phyloP scores from a whole-genome alignment of 2,113 vertebrate genomes.

The Panthera tigris region DNA sequence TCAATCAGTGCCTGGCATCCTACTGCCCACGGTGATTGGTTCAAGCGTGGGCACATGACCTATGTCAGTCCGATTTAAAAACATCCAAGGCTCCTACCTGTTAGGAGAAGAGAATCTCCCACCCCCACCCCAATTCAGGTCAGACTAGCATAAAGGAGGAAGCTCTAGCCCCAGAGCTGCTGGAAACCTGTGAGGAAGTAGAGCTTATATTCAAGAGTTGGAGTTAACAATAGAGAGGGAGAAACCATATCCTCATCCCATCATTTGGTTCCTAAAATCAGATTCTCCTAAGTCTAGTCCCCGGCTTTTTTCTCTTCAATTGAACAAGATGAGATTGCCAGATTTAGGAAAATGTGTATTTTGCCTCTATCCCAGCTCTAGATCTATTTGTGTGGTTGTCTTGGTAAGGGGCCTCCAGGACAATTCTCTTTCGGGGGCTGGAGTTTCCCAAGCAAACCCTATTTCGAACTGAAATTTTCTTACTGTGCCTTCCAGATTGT shows the following conservation, averaged over 20 bases:
- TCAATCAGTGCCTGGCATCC: background rate
- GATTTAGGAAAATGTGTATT: background rate
- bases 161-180: background rate
- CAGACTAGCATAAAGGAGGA: background rate
- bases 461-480: conserved; percentile 47
- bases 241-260: background rate
- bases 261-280: background rate
- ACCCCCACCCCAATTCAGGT: too few species aligned
- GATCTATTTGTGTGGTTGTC: background rate
- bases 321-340: background rate
- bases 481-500: conserved; percentile 68
- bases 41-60: background rate
- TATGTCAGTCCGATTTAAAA: background rate
- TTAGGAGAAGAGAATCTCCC: background rate
- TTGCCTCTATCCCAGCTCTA: background rate
- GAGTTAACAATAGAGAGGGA: background rate
- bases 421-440: background rate
- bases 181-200: background rate
- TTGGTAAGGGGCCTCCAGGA: background rate
- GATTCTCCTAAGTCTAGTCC: background rate
- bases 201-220: background rate
- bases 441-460: conserved; percentile 14
- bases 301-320: background rate
- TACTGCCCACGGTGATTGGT: background rate
- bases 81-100: background rate